phyloP scores from a whole-genome alignment of 2,888 invertebrate species.

The Leptogaster cylindrica region DNA sequence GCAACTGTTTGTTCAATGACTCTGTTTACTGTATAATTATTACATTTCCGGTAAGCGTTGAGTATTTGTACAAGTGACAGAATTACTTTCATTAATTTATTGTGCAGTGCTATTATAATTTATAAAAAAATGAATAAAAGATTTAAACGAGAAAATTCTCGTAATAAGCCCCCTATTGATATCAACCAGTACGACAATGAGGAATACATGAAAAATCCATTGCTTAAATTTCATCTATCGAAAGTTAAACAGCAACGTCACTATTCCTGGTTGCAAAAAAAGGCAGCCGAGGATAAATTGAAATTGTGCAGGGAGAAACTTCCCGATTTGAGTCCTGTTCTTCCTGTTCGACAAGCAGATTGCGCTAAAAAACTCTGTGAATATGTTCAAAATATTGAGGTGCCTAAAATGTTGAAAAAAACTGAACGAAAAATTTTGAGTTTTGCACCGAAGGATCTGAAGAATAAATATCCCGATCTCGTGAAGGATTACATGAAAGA shows the following conservation, averaged over 20 bases:
- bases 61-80: not conserved
- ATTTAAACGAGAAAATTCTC: conserved; percentile 34
- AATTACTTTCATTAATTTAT: not conserved
- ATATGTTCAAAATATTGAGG: conserved; percentile 66
- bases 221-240: conserved; percentile 57
- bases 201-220: conserved; percentile 58
- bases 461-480: conserved; percentile 65
- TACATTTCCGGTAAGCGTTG: not conserved
- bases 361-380: conserved; percentile 66
- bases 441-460: conserved; percentile 66
- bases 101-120: not conserved
- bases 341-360: conserved; percentile 64
- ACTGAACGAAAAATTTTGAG: conserved; percentile 69
- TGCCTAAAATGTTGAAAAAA: conserved; percentile 68
- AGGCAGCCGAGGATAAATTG: conserved; percentile 57
- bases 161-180: conserved; percentile 57
- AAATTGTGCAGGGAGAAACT: conserved; percentile 51
- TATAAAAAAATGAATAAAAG: conserved; percentile 24
- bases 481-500: conserved; percentile 64
- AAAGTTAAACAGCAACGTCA: conserved; percentile 59
- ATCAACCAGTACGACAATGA: conserved; percentile 60
- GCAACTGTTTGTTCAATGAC: too few relatives aligned
- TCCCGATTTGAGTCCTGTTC: conserved; percentile 61
- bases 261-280: conserved; percentile 49
- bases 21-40: not conserved